These are phyloP conservation scores for Leptopilina clavipes DNA, from an alignment of 1,140 invertebrate genomes.

Conservation along the genomic window DNA sequence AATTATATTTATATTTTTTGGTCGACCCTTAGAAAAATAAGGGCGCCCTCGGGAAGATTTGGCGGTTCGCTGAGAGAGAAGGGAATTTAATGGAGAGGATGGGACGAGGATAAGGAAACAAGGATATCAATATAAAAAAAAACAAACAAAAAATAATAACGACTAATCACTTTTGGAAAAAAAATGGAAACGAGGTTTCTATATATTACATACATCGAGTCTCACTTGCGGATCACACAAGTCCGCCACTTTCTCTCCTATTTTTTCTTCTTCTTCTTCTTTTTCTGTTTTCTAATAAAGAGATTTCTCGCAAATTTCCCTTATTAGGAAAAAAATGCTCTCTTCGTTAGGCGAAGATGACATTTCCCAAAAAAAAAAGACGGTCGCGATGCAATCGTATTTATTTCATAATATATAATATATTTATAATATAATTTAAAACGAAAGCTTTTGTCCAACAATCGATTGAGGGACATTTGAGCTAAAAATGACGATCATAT, in stretches of 20 bases:
- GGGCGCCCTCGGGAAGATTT: constrained; percentile 32
- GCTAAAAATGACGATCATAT: neutral
- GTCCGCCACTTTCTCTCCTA: constrained; percentile 53
- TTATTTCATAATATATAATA: neutral
- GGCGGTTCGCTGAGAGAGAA: constrained; percentile 40
- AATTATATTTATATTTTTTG: constrained; percentile 50
- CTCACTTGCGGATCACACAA: constrained; percentile 55
- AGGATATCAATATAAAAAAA: constrained; percentile 44
- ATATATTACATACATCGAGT: constrained; percentile 67
- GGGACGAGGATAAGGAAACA: constrained; percentile 34
- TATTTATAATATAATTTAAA: constrained; percentile 19
- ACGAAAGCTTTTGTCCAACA: neutral
- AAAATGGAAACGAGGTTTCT: constrained; percentile 48
- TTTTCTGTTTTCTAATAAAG: neutral
- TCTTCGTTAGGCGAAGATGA: constrained; percentile 17
- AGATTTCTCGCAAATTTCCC: neutral
- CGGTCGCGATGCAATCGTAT: neutral
- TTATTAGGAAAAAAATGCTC: neutral
- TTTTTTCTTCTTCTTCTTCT: neutral
- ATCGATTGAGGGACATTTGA: neutral
- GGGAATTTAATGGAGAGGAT: constrained; percentile 35
- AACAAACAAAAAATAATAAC: neutral
- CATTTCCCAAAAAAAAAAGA: neutral
- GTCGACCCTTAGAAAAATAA: constrained; percentile 57
- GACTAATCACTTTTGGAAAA: constrained; percentile 35